Base-by-base conservation (phyloP, 2,113 vertebrate species). In the Pogonocichla stellata region DNA sequence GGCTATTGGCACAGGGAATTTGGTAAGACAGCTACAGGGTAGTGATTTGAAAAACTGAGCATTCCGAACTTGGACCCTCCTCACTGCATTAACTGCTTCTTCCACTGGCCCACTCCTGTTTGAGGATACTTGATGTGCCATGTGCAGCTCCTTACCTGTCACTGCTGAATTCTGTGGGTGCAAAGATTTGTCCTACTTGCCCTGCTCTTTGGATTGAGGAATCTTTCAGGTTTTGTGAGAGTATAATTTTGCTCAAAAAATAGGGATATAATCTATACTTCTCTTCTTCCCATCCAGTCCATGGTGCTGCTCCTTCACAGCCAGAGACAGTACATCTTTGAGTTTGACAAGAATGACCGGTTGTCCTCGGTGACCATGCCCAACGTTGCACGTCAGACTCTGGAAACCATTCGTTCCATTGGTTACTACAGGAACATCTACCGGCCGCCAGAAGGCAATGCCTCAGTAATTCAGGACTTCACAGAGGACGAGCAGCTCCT, bases 361-460 rank as follows among this genome's bases (percentile, higher is more conserved):
- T 98, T 99, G 12, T 99, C 98, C 9, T 99, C 99, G 0, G 99
- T 99, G 94, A 99, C 99, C 10, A 99, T 99, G 99, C 99, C 99
- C 94, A 99, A 99, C 0, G 99, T 99, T 86, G 99, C 99, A 34
- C 98, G 99, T 24, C 99, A 99, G 97, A 99, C 98, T 1, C 95
- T 99, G 70, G 99, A 99, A 97, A 99, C 99, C 72, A 98, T 99
- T 43, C 99, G 99, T 85, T 99, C 99, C 13, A 98, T 99, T 31
- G 99, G 99, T 45, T 99, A 99, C 96, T 99, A 99, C 97, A 97
- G 99, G 79, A 99, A 99, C 97, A 99, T 99, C 92, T 99, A 99
- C 97, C 97, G 97, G 38, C 99, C 99, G 5, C 99, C 99, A 0
- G 99, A 99, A 96, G 99, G 99, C 65, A 99, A 99, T 0, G 98